Conservation (phyloP, 2,113 vertebrate genomes). For the Rostratula benghalensis region DNA sequence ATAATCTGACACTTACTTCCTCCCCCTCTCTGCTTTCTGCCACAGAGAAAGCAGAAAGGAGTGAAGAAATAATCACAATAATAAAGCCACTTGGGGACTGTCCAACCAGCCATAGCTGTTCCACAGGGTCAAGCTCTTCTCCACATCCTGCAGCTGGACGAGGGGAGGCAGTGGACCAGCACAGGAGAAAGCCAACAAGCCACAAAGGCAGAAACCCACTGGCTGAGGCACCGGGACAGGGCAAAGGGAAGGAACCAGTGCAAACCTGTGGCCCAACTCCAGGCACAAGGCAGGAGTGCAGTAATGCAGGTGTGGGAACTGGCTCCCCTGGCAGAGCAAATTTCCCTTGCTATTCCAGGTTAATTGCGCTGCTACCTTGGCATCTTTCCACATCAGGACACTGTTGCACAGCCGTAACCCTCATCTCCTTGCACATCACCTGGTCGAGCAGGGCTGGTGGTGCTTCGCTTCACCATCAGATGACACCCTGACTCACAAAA, state of each 20-base stretch:
- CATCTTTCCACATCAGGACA: neutral
- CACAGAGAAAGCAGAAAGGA: neutral
- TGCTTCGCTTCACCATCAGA: fast-evolving
- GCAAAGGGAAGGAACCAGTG: neutral
- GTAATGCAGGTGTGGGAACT: neutral
- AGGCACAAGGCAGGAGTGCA: neutral
- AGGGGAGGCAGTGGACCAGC: neutral
- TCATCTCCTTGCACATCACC: neutral
- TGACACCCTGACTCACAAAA: neutral
- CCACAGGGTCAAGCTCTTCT: neutral
- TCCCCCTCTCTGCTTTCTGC: neutral
- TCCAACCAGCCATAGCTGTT: neutral
- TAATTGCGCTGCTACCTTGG: neutral
- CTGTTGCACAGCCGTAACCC: neutral
- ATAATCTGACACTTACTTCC: no score
- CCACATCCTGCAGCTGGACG: neutral
- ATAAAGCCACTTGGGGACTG: neutral
- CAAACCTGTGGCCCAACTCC: neutral
- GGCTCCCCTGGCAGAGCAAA: neutral
- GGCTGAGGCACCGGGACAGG: neutral
- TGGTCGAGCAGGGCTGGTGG: neutral
- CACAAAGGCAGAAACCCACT: neutral
- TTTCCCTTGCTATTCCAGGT: neutral
- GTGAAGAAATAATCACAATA: neutral
- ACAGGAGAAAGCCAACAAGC: neutral